These are phyloP conservation scores for Ostrea edulis DNA, from an alignment of 1,140 invertebrate species.

Conservation along the genomic window DNA sequence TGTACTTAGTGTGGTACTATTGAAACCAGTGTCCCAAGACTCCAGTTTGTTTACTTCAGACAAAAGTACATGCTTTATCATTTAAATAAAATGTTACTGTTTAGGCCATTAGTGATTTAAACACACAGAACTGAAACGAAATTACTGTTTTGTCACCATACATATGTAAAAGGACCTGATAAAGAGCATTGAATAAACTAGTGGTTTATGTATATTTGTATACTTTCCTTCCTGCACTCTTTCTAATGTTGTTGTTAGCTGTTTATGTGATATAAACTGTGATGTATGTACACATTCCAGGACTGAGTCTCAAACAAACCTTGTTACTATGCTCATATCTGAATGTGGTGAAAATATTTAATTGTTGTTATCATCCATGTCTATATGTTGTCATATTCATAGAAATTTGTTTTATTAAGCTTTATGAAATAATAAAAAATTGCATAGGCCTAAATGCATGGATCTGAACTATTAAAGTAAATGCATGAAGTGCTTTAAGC, in stretches of 20 bases:
- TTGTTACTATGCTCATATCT: background rate
- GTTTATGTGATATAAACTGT: background rate
- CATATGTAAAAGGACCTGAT: too few relatives aligned
- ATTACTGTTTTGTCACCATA: too few relatives aligned
- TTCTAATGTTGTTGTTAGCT: conserved; percentile 55
- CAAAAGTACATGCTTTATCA: too few relatives aligned
- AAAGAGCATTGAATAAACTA: too few relatives aligned
- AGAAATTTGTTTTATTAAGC: background rate
- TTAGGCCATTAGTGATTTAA: too few relatives aligned
- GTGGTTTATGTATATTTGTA: too few relatives aligned
- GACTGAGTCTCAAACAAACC: background rate
- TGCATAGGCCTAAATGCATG: background rate
- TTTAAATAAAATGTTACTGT: too few relatives aligned
- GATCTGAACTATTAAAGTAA: background rate
- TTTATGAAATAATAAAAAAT: background rate
- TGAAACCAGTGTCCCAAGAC: too few relatives aligned
- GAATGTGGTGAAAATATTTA: background rate
- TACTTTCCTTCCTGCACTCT: background rate
- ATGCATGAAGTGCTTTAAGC: background rate
- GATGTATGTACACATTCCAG: background rate
- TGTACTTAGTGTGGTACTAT: too few relatives aligned
- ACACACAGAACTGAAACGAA: too few relatives aligned
- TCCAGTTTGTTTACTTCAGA: too few relatives aligned
- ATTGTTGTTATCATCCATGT: background rate
- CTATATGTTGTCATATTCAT: background rate